Percentiles rank a stretch among this genome's conserved stretches.
Evolutionary conservation across 2,888 invertebrate genomes (phyloP).

Genomic region (Omphaloscelis lunosa): DNA sequence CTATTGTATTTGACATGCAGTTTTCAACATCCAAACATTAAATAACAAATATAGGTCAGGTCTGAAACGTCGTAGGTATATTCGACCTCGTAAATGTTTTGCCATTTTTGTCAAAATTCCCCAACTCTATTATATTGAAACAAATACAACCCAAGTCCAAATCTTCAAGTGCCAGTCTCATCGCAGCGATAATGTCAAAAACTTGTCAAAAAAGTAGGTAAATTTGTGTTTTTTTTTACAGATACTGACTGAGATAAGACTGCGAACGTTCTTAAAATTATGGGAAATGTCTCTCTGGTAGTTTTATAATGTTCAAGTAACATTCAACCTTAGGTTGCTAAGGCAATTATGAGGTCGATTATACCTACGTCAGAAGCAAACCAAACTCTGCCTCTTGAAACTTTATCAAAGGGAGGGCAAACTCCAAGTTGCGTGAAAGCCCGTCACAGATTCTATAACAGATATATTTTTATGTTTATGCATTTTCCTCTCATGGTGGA

Average conservation of each 20-base stretch:
- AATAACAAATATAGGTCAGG: conserved; percentile 19
- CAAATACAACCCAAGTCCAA: not conserved
- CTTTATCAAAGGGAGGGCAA: conserved; percentile 2
- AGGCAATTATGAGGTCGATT: not conserved
- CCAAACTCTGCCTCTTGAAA: conserved; percentile 15
- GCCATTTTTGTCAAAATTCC: no score
- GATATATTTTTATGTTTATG: conserved; percentile 3
- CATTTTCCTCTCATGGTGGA: not conserved
- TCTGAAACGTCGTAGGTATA: not conserved
- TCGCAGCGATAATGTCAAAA: no score
- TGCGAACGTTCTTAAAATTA: not conserved
- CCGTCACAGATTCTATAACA: not conserved
- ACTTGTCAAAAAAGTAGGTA: not conserved
- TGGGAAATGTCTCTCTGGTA: not conserved
- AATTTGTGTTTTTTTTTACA: not conserved
- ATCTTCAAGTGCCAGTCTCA: not conserved
- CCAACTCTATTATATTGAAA: not conserved
- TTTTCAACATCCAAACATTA: conserved; percentile 21
- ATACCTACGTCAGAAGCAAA: not conserved
- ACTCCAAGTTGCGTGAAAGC: not conserved
- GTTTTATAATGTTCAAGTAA: not conserved
- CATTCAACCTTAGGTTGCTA: not conserved
- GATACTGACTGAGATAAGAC: not conserved
- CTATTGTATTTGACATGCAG: not conserved
- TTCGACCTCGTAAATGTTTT: not conserved